phyloP scores from a whole-genome alignment of 2,888 invertebrate genomes.

The Pemphredon lugubris region DNA sequence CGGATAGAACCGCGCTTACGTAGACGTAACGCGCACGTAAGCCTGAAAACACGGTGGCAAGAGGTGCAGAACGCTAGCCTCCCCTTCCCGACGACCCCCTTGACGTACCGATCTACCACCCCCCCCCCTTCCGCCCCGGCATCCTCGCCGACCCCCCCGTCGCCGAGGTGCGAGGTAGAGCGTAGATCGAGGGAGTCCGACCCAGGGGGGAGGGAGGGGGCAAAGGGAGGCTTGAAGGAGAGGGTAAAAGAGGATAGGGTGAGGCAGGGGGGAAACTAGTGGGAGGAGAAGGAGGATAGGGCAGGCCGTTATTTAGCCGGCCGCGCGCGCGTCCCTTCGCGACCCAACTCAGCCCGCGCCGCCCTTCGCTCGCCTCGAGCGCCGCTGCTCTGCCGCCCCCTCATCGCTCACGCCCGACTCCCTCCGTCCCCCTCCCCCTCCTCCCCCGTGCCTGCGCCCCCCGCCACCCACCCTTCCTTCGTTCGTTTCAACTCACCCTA shows the following conservation, averaged over 20 bases:
- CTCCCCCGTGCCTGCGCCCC: slow-evolving; percentile 58
- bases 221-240: slow-evolving; percentile 44
- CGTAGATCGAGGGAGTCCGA: slow-evolving; percentile 51
- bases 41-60: slow-evolving; percentile 66
- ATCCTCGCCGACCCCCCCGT: slow-evolving; percentile 40
- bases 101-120: slow-evolving; percentile 36
- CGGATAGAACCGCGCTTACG: slow-evolving; percentile 44
- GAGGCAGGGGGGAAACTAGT: slow-evolving; percentile 59
- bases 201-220: slow-evolving; percentile 31
- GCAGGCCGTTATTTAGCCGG: slow-evolving; percentile 76
- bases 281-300: slow-evolving; percentile 75
- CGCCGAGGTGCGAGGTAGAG: slow-evolving; percentile 51
- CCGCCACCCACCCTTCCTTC: slow-evolving; percentile 9
- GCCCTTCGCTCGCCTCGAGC: slow-evolving; percentile 67
- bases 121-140: slow-evolving; percentile 4
- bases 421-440: slow-evolving; percentile 65
- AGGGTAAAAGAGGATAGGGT: slow-evolving; percentile 42
- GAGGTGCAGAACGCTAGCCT: slow-evolving; percentile 44
- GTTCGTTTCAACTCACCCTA: no score
- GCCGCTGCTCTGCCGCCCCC: slow-evolving; percentile 63
- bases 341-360: slow-evolving; percentile 72
- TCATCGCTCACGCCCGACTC: slow-evolving; percentile 60
- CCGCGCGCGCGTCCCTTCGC: slow-evolving; percentile 75
- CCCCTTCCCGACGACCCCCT: slow-evolving; percentile 18
- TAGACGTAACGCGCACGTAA: slow-evolving; percentile 67